Evolutionary conservation across 2,888 invertebrate genomes (phyloP).

Genomic region (Zonitis immaculata): DNA sequence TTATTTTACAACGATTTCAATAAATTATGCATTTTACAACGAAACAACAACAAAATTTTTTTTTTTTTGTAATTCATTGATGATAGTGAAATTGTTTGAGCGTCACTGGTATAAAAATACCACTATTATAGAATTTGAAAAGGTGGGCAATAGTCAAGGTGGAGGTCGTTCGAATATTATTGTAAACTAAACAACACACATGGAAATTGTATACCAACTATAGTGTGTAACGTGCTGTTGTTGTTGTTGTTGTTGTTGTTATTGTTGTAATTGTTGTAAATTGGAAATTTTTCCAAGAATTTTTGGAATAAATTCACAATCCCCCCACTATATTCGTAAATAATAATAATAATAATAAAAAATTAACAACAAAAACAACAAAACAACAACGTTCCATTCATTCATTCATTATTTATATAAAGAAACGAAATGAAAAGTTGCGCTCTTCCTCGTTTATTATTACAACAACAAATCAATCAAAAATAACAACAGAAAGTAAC

Average conservation of each 20-base stretch:
- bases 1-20: too few relatives aligned
- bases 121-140: background rate
- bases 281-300: too few relatives aligned
- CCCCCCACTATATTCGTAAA: background rate
- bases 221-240: background rate
- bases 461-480: background rate
- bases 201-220: background rate
- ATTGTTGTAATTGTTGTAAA: too few relatives aligned
- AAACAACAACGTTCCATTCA: too few relatives aligned
- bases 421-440: slow-evolving; percentile 5
- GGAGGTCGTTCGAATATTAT: background rate
- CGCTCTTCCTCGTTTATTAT: background rate
- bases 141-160: slow-evolving; percentile 1
- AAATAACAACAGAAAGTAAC: background rate
- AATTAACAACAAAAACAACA: background rate
- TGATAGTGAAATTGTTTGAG: background rate
- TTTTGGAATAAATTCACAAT: too few relatives aligned
- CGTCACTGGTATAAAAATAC: background rate
- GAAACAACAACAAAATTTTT: too few relatives aligned
- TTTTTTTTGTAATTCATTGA: too few relatives aligned
- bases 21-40: too few relatives aligned
- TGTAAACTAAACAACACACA: background rate
- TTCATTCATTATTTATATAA: background rate
- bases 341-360: background rate
- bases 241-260: too few relatives aligned